phyloP scores from a whole-genome alignment of 2,113 vertebrate species.

The Physeter macrocephalus region DNA sequence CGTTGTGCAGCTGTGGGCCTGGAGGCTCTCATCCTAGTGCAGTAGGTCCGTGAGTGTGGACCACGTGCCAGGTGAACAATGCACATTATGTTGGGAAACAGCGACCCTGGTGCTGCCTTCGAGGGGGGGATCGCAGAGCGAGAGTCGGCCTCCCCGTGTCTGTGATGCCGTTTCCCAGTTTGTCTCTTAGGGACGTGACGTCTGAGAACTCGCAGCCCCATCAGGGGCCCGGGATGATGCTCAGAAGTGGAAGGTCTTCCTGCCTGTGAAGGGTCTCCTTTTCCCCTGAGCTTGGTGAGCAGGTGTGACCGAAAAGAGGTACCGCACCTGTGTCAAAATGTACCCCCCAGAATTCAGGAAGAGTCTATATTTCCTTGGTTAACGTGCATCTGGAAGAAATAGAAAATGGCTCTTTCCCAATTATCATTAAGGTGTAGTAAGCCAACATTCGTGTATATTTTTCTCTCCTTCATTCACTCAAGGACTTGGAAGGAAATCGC shows the following conservation, averaged over 20 bases:
- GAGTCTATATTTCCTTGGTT: neutral
- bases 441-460: neutral
- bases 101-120: rapidly evolving
- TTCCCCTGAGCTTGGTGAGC: neutral
- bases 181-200: neutral
- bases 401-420: conserved; percentile 16
- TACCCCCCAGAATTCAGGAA: neutral
- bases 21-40: neutral
- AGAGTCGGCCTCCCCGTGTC: neutral
- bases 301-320: neutral
- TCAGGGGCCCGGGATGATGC: too few relatives aligned
- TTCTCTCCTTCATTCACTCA: neutral
- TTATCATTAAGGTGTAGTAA: neutral
- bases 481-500: neutral
- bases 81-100: neutral
- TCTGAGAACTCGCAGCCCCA: neutral
- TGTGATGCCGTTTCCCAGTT: neutral
- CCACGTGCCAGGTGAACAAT: neutral
- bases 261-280: neutral
- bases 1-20: rapidly evolving
- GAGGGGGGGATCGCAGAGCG: rapidly evolving
- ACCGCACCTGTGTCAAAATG: neutral
- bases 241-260: neutral
- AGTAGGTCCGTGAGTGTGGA: rapidly evolving
- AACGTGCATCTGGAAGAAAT: conserved; percentile 40